A percentile compares a stretch with the other conserved stretches of the same genome.
phyloP scores from a whole-genome alignment of 2,888 invertebrate genomes.

The Archaeoteleia sp. region DNA sequence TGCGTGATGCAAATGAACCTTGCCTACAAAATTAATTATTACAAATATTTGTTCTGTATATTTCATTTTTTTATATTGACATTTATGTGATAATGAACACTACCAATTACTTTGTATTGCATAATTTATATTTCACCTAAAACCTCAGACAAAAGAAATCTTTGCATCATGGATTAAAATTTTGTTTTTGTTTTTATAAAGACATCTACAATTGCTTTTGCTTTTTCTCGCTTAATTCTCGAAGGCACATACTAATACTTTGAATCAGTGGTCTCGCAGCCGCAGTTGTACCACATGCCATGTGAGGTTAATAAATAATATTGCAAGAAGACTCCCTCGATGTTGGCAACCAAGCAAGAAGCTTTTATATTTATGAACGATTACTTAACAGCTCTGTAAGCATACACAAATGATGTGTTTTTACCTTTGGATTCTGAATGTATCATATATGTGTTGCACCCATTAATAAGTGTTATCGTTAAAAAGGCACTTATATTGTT shows the following conservation, averaged over 20 bases:
- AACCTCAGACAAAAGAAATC: not conserved
- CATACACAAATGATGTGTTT: conserved; percentile 59
- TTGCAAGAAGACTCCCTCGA: conserved; percentile 56
- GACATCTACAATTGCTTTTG: too few relatives aligned
- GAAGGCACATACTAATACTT: too few relatives aligned
- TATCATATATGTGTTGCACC: conserved; percentile 62
- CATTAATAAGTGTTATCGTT: conserved; percentile 58
- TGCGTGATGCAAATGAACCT: too few relatives aligned
- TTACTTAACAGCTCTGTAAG: conserved; percentile 57
- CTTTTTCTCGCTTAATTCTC: not conserved
- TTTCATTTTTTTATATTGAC: too few relatives aligned
- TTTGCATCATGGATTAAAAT: too few relatives aligned
- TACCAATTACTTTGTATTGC: too few relatives aligned
- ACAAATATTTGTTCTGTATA: conserved; percentile 2
- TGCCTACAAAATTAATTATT: conserved; percentile 1
- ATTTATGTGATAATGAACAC: too few relatives aligned
- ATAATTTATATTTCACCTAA: not conserved
- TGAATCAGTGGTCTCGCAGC: conserved; percentile 69
- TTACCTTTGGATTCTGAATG: conserved; percentile 62
- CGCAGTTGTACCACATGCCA: conserved; percentile 69
- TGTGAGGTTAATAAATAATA: conserved; percentile 58
- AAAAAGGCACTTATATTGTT: conserved; percentile 40
- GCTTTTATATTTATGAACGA: conserved; percentile 60
- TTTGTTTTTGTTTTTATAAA: too few relatives aligned
- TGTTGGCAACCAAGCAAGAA: conserved; percentile 61